Base-by-base conservation (phyloP, 2,797 vertebrate species). In the Columba guinea region DNA sequence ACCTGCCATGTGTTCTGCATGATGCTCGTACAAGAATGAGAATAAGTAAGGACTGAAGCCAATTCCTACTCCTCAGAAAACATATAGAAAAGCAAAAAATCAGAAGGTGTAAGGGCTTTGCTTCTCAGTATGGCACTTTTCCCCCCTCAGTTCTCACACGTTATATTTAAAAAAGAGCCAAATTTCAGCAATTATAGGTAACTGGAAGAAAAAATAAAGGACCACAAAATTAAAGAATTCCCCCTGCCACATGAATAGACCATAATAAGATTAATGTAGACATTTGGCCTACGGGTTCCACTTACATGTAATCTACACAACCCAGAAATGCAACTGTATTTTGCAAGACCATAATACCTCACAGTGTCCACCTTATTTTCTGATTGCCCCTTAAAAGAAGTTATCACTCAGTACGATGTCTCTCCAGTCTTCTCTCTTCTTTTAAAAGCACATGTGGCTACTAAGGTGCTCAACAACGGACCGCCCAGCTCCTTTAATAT, bases 21-120 rank as follows among this genome's bases (percentile, higher is more conserved):
- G 2, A 22, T 13, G 28, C 32, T 81, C 0, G 0, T 21, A 46
- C 3, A 52, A 35, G 10, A 81, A 82, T 6, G 37, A 79, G 44
- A 48, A 26, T 30, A 59, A 74, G 41, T 41, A 41, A 74, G 24
- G 27, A 62, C 9, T 27, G 69, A 60, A 58, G 26, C 23, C 0
- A 1, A 67, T 64, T 69, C 56, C n/a, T 17, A 23, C 0, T 1
- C 39, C 8, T 70, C 64, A 74, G 48, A 73, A 58, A 59, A 18
- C 41, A 48, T 9, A 41, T 0, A 35, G 32, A 58, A 67, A 83
- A 28, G 3, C 21, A 49, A 68, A 70, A 32, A 48, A 83, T 20
- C 21, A 30, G 16, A 44, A 55, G 18, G 27, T 34, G 3, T 7
- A 60, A 37, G 13, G 52, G 37, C 17, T 73, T 59, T 70, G 7